Percentiles rank a stretch among this genome's conserved stretches.
Evolutionary conservation across 2,888 invertebrate species (phyloP).

Genomic region (Aleiodes leptofemur): DNA sequence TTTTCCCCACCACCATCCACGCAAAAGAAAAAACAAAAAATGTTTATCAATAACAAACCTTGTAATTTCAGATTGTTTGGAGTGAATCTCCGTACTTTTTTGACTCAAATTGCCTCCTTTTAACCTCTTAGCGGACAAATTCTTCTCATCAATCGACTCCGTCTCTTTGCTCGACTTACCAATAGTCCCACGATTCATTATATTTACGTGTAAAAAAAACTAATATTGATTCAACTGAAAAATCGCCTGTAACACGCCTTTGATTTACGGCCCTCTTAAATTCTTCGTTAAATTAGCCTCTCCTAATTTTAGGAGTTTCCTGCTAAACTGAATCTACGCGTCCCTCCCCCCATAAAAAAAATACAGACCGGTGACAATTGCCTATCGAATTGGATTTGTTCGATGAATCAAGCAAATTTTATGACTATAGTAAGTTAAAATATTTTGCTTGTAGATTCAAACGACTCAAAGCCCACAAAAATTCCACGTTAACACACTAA

Average conservation of each 20-base stretch:
- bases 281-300: background rate
- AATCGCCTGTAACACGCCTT: slow-evolving; percentile 1
- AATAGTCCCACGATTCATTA: slow-evolving; percentile 56
- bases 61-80: slow-evolving; percentile 65
- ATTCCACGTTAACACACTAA: background rate
- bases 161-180: slow-evolving; percentile 70
- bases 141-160: slow-evolving; percentile 72
- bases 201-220: background rate
- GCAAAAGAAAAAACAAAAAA: slow-evolving; percentile 33
- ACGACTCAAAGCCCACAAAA: slow-evolving; percentile 10
- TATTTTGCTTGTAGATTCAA: background rate
- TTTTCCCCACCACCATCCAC: slow-evolving; percentile 28
- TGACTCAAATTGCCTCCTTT: slow-evolving; percentile 65
- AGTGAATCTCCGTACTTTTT: slow-evolving; percentile 62
- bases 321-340: slow-evolving; percentile 11
- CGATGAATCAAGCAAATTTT: background rate
- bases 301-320: background rate
- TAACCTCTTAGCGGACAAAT: slow-evolving; percentile 67
- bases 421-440: background rate
- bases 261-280: background rate
- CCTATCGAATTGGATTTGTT: background rate
- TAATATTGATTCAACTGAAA: background rate
- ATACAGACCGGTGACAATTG: slow-evolving; percentile 12
- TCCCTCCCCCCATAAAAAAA: background rate
- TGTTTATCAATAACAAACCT: slow-evolving; percentile 65